A percentile compares a stretch with the other conserved stretches of the same genome.
These are phyloP conservation scores for Drosophila multiciliata DNA, from an alignment of 2,888 invertebrate species.

Conservation along the genomic window DNA sequence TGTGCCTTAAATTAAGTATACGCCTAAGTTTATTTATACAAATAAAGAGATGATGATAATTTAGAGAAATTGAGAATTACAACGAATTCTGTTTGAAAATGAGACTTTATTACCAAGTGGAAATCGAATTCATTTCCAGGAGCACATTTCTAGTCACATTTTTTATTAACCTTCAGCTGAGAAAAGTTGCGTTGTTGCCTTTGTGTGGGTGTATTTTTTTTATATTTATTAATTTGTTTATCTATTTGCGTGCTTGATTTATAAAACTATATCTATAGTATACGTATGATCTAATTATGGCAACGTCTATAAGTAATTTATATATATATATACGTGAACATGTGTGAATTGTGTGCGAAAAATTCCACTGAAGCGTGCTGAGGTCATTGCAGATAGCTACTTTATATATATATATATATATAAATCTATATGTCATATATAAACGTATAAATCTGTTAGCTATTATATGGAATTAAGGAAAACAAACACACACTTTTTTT, in stretches of 20 bases:
- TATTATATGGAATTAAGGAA: conserved; percentile 21
- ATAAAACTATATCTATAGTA: conserved; percentile 6
- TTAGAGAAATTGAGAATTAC: conserved; percentile 35
- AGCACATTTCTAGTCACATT: conserved; percentile 37
- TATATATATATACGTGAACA: conserved; percentile 14
- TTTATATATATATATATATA: conserved; percentile 13
- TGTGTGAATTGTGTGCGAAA: conserved; percentile 51
- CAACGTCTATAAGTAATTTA: conserved; percentile 21
- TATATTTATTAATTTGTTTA: conserved; percentile 55
- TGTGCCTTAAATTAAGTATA: conserved; percentile 77
- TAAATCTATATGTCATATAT: neutral
- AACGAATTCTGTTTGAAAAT: conserved; percentile 10
- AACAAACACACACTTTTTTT: conserved; percentile 2
- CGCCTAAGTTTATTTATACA: conserved; percentile 81
- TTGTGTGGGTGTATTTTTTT: conserved; percentile 62
- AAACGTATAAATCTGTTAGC: neutral
- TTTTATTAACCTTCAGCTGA: conserved; percentile 60
- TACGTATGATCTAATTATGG: conserved; percentile 53
- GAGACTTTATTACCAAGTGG: conserved; percentile 29
- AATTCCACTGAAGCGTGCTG: conserved; percentile 66
- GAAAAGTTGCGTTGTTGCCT: conserved; percentile 20
- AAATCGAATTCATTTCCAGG: conserved; percentile 42
- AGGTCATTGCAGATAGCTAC: conserved; percentile 60
- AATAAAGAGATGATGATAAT: conserved; percentile 60
- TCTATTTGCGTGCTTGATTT: conserved; percentile 23